Conservation (phyloP, 2,888 invertebrate genomes). For the Drosophila longiperda region DNA sequence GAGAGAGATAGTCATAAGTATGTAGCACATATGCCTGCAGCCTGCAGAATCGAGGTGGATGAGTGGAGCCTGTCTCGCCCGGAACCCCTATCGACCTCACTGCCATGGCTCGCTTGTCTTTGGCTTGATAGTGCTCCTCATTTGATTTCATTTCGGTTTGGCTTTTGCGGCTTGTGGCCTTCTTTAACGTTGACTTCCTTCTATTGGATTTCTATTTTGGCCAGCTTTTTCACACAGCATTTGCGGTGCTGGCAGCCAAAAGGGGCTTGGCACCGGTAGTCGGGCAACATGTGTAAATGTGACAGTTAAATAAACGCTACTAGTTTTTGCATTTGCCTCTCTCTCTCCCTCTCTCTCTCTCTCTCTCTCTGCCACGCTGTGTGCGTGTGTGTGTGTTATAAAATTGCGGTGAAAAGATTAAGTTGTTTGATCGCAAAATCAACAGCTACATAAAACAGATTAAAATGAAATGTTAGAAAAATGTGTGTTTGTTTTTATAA, state of each 20-base stretch:
- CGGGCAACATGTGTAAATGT: slow-evolving; percentile 70
- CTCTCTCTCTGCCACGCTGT: slow-evolving; percentile 5
- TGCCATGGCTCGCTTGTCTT: background rate
- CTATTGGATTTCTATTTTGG: slow-evolving; percentile 25
- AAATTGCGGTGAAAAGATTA: slow-evolving; percentile 77
- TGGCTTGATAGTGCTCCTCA: slow-evolving; percentile 47
- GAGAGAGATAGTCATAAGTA: slow-evolving; percentile 8
- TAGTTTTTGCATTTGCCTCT: slow-evolving; percentile 10
- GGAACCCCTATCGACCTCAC: no score
- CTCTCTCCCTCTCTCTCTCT: background rate
- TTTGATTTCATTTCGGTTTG: slow-evolving; percentile 73
- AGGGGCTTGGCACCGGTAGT: background rate
- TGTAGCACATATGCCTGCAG: slow-evolving; percentile 34
- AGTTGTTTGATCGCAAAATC: slow-evolving; percentile 79
- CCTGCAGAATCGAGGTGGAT: background rate
- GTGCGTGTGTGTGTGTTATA: slow-evolving; percentile 46
- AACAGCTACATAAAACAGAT: slow-evolving; percentile 77
- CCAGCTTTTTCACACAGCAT: slow-evolving; percentile 46
- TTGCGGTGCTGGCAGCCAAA: slow-evolving; percentile 28
- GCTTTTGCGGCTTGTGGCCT: slow-evolving; percentile 66
- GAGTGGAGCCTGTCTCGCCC: background rate
- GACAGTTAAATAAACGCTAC: slow-evolving; percentile 71
- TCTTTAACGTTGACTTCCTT: slow-evolving; percentile 17
- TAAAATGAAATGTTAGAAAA: slow-evolving; percentile 65
- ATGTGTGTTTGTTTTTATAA: background rate